Base-by-base conservation (phyloP, 2,888 invertebrate genomes). In the Diachrysia chrysitis region DNA sequence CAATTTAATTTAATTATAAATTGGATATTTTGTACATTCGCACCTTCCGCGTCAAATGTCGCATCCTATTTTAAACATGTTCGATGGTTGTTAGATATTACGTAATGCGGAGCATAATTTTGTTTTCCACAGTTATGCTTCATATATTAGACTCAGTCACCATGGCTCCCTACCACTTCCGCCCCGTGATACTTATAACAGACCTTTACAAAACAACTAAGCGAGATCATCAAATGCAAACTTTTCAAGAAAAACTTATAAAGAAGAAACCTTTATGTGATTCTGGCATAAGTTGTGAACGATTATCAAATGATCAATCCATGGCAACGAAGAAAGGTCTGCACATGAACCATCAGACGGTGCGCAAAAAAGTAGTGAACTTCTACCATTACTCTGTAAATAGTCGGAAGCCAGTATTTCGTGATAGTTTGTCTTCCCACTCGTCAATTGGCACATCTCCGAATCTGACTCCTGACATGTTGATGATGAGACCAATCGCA, bases 41-140 rank as follows among this genome's bases (percentile, higher is more conserved):
- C 12, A n/a, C 12, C 19, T 19, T 9, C 19, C 48, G 53, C 4
- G 32, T 46, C 14, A 14, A 25, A 17, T 14, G 2, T 21, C 7
- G 2, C 16, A 19, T 19, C 17, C 10, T 17, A 16, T 48, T 5
- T 14, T 25, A 60, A 63, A 32, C 66, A 71, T 61, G 17, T 0
- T 29, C 54, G 23, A 55, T 46, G 16, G 23, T 59, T 21, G 14
- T 32, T 53, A 29, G 32, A 29, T 17, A 25, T 58, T 65, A 62
- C 63, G 59, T 70, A 21, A 78, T 81, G 82, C 35, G 46, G 54
- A 57, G 62, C 12, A 23, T 69, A 32, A 35, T 64, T 17, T 32
- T 67, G 29, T 29, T 48, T 14, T 58, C 42, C 19, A 29, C 53
- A 19, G 37, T 65, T 35, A 42, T 74, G 16, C 7, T 74, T 2